These are phyloP conservation scores for Sisor rabdophorus DNA, from an alignment of 2,113 vertebrate species.

Conservation along the genomic window DNA sequence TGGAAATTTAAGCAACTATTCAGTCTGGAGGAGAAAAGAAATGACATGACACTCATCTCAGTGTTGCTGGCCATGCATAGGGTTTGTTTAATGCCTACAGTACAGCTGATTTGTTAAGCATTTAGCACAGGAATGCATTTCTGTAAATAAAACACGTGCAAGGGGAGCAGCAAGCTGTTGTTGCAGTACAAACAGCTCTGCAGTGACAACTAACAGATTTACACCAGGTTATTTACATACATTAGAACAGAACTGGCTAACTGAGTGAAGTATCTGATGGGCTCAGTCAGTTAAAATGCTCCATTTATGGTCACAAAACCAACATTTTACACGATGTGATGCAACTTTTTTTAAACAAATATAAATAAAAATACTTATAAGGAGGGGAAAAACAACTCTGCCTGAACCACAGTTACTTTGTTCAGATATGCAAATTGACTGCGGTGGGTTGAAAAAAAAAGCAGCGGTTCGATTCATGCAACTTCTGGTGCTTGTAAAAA, in stretches of 20 bases:
- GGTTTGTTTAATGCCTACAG: constrained; percentile 60
- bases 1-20: background rate
- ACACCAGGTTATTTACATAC: background rate
- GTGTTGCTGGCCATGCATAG: background rate
- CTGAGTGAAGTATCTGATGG: background rate
- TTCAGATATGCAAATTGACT: constrained; percentile 5
- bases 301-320: background rate
- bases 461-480: background rate
- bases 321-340: background rate
- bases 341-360: background rate
- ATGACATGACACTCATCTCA: background rate
- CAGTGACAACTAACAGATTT: background rate
- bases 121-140: constrained; percentile 63
- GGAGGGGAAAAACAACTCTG: background rate
- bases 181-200: background rate
- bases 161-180: constrained; percentile 19
- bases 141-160: constrained; percentile 59
- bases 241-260: background rate
- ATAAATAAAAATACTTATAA: background rate
- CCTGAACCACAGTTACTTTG: background rate
- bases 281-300: background rate
- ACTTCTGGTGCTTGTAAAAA: too few species aligned
- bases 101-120: constrained; percentile 68
- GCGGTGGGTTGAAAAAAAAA: background rate
- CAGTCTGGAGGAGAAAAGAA: background rate